Evolutionary conservation across 2,113 vertebrate genomes (phyloP).

Genomic region (Barnardius zonarius): DNA sequence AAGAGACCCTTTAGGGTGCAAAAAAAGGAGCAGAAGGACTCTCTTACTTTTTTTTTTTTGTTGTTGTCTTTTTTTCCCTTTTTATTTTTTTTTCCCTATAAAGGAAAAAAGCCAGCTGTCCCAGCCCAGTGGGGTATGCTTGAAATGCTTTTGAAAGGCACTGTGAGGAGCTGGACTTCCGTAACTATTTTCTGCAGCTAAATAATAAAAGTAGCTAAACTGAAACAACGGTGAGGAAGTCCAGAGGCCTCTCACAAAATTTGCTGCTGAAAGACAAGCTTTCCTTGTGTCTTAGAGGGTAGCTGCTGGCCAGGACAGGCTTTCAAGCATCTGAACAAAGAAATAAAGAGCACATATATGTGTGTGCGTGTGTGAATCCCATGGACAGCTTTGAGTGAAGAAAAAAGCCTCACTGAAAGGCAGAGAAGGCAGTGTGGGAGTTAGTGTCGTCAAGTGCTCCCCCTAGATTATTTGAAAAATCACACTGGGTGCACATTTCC

Average conservation of each 20-base stretch:
- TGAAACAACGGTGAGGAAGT: neutral
- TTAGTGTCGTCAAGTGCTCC: neutral
- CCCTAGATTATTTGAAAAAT: neutral
- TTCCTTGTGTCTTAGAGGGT: neutral
- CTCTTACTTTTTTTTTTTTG: too few species aligned
- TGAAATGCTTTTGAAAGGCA: neutral
- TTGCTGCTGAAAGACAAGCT: neutral
- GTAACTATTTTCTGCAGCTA: neutral
- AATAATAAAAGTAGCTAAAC: neutral
- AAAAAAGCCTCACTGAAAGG: neutral
- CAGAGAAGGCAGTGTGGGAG: neutral
- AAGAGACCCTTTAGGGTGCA: neutral
- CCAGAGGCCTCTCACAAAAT: neutral
- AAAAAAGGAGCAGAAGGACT: neutral
- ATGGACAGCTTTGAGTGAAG: neutral
- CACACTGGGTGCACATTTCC: neutral
- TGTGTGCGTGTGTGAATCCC: neutral
- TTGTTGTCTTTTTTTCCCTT: too few species aligned
- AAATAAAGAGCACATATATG: neutral
- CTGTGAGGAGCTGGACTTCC: neutral
- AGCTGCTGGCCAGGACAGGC: neutral
- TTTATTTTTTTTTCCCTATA: rapidly evolving
- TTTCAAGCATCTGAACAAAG: neutral
- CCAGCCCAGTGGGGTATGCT: neutral
- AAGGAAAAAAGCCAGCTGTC: neutral